Evolutionary conservation across 2,113 vertebrate species (phyloP).

Genomic region (Pimephales promelas): DNA sequence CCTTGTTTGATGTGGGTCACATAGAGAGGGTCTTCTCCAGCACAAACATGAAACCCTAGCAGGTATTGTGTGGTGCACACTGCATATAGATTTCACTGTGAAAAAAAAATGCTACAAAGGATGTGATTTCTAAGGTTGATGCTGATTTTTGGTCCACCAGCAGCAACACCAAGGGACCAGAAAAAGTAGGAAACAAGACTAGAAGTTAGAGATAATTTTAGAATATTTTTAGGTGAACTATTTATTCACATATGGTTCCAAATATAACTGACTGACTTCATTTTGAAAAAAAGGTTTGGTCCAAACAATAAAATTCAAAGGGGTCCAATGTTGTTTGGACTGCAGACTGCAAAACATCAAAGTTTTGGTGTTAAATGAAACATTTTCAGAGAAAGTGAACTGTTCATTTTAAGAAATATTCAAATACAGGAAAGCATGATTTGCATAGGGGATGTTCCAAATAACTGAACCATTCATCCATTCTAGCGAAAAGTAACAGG

Average conservation of each 20-base stretch:
- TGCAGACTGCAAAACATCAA: too few relatives aligned
- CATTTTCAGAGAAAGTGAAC: not conserved
- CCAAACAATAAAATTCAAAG: not conserved
- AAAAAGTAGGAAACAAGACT: not conserved
- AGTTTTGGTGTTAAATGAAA: not conserved
- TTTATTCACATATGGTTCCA: not conserved
- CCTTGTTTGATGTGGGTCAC: constrained; percentile 82
- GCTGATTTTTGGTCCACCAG: not conserved
- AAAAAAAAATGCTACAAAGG: not conserved
- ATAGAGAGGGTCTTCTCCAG: constrained; percentile 73
- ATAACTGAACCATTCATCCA: not conserved
- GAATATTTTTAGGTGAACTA: too few relatives aligned
- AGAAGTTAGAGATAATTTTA: too few relatives aligned
- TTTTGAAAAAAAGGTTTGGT: not conserved
- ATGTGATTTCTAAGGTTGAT: constrained; percentile 1
- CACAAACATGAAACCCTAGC: constrained; percentile 65
- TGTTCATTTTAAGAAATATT: not conserved
- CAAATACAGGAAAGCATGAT: not conserved
- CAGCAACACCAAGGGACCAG: not conserved
- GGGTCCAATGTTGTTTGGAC: not conserved
- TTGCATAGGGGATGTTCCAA: not conserved
- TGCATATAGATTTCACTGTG: constrained; percentile 4
- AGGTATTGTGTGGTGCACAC: constrained; percentile 58
- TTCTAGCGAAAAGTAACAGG: constrained; percentile 55
- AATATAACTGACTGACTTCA: not conserved